phyloP scores from a whole-genome alignment of 1,140 invertebrate genomes.

The Eriosoma lanigerum region DNA sequence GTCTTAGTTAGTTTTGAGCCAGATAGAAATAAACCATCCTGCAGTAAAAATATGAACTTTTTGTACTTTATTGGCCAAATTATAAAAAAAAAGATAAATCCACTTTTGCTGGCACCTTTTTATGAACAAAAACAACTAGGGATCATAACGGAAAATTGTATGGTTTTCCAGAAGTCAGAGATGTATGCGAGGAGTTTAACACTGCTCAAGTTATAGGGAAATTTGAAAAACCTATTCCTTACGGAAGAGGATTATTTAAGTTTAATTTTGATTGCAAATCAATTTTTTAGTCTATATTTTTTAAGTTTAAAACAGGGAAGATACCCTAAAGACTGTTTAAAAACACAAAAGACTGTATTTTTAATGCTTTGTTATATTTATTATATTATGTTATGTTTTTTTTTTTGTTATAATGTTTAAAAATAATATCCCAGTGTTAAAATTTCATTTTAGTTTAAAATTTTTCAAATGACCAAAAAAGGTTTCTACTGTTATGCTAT shows the following conservation, averaged over 20 bases:
- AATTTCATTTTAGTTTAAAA: no score
- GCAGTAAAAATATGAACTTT: constrained; percentile 1
- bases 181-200: constrained; percentile 36
- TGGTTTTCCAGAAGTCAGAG: constrained; percentile 48
- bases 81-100: constrained; percentile 26
- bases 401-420: no score
- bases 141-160: constrained; percentile 39
- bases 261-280: constrained; percentile 16
- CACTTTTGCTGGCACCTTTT: constrained; percentile 27
- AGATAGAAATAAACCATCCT: constrained; percentile 18
- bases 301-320: not conserved
- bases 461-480: no score
- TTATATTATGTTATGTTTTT: no score
- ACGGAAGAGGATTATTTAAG: constrained; percentile 44
- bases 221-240: constrained; percentile 15
- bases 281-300: not conserved
- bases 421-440: no score
- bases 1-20: constrained; percentile 39
- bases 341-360: no score
- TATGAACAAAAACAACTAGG: constrained; percentile 26
- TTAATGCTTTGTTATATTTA: no score
- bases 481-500: no score
- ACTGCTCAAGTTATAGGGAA: constrained; percentile 40
- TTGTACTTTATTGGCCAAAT: constrained; percentile 29
- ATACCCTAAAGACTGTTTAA: not conserved